phyloP scores from a whole-genome alignment of 2,797 vertebrate species.

The Mustela erminea region DNA sequence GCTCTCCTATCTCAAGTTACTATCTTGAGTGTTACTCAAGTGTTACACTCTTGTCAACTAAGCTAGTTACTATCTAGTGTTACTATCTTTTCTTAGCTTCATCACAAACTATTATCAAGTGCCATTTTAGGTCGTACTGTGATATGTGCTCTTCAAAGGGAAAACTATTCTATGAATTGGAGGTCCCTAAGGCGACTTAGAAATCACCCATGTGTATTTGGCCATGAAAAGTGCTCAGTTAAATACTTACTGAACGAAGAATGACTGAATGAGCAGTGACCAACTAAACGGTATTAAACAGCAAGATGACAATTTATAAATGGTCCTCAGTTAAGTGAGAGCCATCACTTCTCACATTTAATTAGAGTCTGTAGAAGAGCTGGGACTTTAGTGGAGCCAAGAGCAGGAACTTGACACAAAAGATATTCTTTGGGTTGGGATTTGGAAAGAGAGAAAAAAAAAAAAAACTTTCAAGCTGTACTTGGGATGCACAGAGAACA shows the following conservation, averaged over 20 bases:
- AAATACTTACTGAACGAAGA: conserved; percentile 24
- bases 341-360: neutral
- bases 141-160: neutral
- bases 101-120: neutral
- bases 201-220: neutral
- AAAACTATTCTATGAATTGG: neutral
- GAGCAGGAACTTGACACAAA: neutral
- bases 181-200: neutral
- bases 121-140: neutral
- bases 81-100: neutral
- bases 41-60: too few species aligned
- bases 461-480: neutral
- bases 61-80: neutral
- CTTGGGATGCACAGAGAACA: neutral
- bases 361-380: neutral
- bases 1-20: neutral
- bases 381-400: neutral
- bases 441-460: neutral
- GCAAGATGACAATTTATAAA: neutral
- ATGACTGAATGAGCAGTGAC: neutral
- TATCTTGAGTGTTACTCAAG: too few species aligned
- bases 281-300: conserved; percentile 15
- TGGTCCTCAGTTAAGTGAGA: neutral
- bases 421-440: neutral
- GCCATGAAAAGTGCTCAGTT: neutral